Percentiles rank a stretch among this genome's conserved stretches.
These are phyloP conservation scores for Agraylea sexmaculata DNA, from an alignment of 1,140 invertebrate genomes.

Conservation along the genomic window DNA sequence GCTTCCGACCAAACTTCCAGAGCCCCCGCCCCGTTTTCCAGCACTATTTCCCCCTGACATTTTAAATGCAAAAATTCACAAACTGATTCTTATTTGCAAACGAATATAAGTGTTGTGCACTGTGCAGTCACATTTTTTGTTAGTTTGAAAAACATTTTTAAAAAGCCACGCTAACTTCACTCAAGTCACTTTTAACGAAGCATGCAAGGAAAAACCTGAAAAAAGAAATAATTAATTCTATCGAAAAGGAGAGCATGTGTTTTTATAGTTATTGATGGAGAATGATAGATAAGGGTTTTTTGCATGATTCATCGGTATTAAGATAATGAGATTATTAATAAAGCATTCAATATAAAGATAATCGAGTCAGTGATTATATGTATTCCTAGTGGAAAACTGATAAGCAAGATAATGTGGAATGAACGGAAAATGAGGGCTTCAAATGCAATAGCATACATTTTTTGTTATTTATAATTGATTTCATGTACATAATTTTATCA, in stretches of 20 bases:
- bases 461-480: too few species aligned
- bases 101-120: not conserved
- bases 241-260: constrained; percentile 29
- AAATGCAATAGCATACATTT: too few species aligned
- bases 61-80: constrained; percentile 5
- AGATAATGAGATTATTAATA: too few species aligned
- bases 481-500: too few species aligned
- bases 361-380: too few species aligned
- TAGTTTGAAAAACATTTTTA: constrained; percentile 2
- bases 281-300: too few species aligned
- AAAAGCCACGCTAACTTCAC: not conserved
- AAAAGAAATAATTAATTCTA: constrained; percentile 22
- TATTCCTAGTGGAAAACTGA: too few species aligned
- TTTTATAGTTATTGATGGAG: too few species aligned
- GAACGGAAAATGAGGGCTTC: too few species aligned
- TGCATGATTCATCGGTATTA: too few species aligned
- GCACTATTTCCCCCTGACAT: constrained; percentile 38
- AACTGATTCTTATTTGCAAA: not conserved
- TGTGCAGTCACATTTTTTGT: constrained; percentile 8
- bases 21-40: constrained; percentile 27
- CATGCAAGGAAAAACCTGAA: not conserved
- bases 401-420: too few species aligned
- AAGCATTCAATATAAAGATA: too few species aligned
- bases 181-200: not conserved
- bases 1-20: constrained; percentile 7